A percentile compares a stretch with the other conserved stretches of the same genome.
These are phyloP conservation scores for Ethmia dodecea DNA, from an alignment of 2,888 invertebrate genomes.

Conservation along the genomic window DNA sequence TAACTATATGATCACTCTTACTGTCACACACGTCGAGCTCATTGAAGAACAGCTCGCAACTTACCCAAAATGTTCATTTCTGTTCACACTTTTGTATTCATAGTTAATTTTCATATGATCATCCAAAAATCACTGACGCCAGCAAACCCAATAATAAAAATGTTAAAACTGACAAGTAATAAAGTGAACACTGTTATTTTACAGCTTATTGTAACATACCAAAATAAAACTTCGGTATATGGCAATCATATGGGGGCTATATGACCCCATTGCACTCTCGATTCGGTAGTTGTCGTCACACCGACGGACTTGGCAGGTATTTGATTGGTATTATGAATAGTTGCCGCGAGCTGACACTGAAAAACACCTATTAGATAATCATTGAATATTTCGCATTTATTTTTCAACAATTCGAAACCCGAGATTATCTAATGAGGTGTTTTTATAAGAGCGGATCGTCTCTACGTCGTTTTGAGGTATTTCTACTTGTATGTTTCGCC, in stretches of 20 bases:
- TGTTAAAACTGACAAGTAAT: constrained; percentile 56
- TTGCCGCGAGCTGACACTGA: constrained; percentile 39
- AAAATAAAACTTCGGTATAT: constrained; percentile 71
- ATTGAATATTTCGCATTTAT: constrained; percentile 21
- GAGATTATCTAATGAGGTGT: constrained; percentile 32
- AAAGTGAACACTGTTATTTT: constrained; percentile 73
- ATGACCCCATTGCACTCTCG: constrained; percentile 62
- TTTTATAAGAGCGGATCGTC: constrained; percentile 40
- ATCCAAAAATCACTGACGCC: constrained; percentile 27
- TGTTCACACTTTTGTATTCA: constrained; percentile 7
- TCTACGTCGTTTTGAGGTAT: constrained; percentile 66
- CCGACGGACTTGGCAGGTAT: constrained; percentile 76
- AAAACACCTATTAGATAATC: constrained; percentile 38
- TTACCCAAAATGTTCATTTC: constrained; percentile 8
- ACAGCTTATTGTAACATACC: constrained; percentile 71
- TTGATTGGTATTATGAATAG: constrained; percentile 74
- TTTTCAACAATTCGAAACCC: too few species aligned
- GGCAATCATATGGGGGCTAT: constrained; percentile 65
- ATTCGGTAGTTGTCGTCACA: constrained; percentile 72
- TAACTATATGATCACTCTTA: constrained; percentile 14
- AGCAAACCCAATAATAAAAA: constrained; percentile 27
- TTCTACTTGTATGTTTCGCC: constrained; percentile 52
- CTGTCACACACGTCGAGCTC: not conserved
- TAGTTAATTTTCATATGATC: constrained; percentile 19
- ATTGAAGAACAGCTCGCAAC: not conserved